Evolutionary conservation across 2,797 vertebrate genomes (phyloP), one percentile per base, ranked within the genome.

Genomic region (Hafferia zeledoni): DNA sequence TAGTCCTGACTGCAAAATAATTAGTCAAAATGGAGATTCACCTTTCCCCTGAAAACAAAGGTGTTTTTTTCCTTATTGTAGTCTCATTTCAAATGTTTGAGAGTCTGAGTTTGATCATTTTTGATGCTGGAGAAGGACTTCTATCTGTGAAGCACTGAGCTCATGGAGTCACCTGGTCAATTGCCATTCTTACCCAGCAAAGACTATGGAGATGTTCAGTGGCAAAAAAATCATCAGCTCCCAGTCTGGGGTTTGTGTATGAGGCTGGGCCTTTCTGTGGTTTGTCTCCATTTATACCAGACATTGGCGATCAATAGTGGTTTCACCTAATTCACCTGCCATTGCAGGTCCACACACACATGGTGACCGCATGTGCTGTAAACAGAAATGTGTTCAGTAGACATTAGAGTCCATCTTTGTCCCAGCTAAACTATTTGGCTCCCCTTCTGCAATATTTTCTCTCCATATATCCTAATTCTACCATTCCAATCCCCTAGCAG

Each of bases 401-500:
- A 50, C 31, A 22, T 13, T 17, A 2, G 2, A 37, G 52, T 8
- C 19, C 7, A 30, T 86, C 63, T 87, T 93, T 68, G 61, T 53
- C 60, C n/a, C 63, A 77, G 18, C 4, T 63, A 57, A 83, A 77
- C 44, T 30, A 31, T 41, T 88, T 67, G 37, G 10, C 28, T 87
- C 30, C 17, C 27, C 11, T 83, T 75, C 82, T 86, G 61, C 47
- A 85, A 55, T 37, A 23, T 83, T 93, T 89, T 89, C 57, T 78
- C 85, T 41, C 82, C 28, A 8, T 56, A 90, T 25, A 64, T 89
- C 67, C 56, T 67, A 87, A 84, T 87, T 72, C 49, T 50, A 63
- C 47, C 27, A 67, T 56, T n/a, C 11, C 76, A 87, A 72, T 35
- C 65, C 24, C 37, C 27, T 90, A 89, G 87, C 91, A 93, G 89